These are phyloP conservation scores for Galaxea fascicularis DNA, from an alignment of 92 coral and sea anemone species.

Conservation along the genomic window DNA sequence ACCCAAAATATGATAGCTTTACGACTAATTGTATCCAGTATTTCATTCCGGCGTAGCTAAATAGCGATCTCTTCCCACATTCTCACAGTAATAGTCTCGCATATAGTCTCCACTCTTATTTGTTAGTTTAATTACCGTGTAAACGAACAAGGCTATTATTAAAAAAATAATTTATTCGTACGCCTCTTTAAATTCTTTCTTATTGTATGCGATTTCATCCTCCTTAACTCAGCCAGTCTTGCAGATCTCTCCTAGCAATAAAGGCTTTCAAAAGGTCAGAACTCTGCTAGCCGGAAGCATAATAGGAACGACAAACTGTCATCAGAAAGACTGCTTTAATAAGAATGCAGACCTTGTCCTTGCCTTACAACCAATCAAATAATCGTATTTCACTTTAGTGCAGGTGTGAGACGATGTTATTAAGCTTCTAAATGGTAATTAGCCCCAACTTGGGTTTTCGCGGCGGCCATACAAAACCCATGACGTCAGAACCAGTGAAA, in stretches of 20 bases:
- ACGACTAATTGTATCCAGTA: too few relatives aligned
- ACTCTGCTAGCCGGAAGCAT: background rate
- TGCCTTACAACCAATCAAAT: constrained; percentile 24
- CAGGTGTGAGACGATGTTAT: constrained; percentile 26
- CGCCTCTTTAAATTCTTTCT: background rate
- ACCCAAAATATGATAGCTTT: too few relatives aligned
- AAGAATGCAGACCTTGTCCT: background rate
- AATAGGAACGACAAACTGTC: background rate
- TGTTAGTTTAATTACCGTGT: background rate
- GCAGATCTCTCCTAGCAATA: background rate
- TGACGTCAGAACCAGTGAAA: constrained; percentile 67
- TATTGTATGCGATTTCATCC: background rate
- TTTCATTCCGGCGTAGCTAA: too few relatives aligned
- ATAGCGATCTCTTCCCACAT: too few relatives aligned
- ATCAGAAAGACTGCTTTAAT: background rate
- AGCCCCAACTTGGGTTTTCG: constrained; percentile 14
- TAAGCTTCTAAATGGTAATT: constrained; percentile 43
- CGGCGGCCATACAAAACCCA: constrained; percentile 40
- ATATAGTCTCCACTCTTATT: background rate
- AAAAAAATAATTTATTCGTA: background rate
- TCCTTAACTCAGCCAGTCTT: background rate
- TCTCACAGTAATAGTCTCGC: too few relatives aligned
- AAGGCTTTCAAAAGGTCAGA: background rate
- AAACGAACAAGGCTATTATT: background rate
- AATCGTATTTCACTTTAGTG: background rate